Evolutionary conservation across 2,113 vertebrate species (phyloP).

Genomic region (human (Homo sapiens)): DNA sequence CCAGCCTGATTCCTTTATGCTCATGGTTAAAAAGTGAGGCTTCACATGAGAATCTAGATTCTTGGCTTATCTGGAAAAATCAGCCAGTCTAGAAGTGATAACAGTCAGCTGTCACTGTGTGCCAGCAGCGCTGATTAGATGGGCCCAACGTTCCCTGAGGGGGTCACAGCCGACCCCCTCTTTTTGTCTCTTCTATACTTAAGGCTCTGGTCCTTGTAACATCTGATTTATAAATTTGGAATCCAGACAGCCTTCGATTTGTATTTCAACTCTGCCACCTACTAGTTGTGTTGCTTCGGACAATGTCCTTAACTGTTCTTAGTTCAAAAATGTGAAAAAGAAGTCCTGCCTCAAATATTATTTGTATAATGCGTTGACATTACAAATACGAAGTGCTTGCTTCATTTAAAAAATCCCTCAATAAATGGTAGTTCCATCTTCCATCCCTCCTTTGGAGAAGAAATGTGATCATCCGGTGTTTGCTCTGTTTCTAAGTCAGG

Average conservation of each 20-base stretch:
- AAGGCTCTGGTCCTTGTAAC: not conserved
- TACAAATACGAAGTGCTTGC: not conserved
- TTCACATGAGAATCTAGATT: not conserved
- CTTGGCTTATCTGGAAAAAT: not conserved
- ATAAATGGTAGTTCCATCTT: not conserved
- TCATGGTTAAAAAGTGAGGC: not conserved
- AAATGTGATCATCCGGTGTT: not conserved
- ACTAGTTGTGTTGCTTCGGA: not conserved
- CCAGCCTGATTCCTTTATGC: no score
- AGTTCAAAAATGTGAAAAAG: not conserved
- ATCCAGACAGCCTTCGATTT: not conserved
- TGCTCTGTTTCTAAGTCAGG: not conserved
- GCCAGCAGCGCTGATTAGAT: fast-evolving
- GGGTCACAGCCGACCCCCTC: not conserved
- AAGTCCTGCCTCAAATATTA: not conserved
- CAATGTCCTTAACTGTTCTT: not conserved
- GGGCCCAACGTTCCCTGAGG: fast-evolving
- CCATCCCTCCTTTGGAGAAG: not conserved
- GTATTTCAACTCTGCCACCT: not conserved
- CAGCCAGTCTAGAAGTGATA: not conserved
- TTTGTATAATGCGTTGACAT: not conserved
- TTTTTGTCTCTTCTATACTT: fast-evolving
- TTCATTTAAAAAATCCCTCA: not conserved
- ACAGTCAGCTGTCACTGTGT: not conserved
- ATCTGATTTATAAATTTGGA: not conserved